Percentiles rank a stretch among this genome's conserved stretches.
phyloP scores from a whole-genome alignment of 2,113 vertebrate species.

The Excalfactoria chinensis region DNA sequence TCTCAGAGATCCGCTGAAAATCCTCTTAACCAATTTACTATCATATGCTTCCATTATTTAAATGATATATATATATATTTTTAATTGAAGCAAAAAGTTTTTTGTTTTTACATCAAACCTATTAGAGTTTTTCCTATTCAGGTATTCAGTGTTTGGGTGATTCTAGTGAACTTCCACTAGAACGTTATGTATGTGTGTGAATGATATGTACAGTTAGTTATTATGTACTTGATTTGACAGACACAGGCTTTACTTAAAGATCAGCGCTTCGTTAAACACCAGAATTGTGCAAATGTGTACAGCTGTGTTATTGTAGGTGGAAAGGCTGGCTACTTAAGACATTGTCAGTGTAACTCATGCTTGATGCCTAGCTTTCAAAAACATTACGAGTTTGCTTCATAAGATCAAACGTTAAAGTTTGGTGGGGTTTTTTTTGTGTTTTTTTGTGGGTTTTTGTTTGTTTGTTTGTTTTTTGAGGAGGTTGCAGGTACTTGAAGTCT shows the following conservation, averaged over 20 bases:
- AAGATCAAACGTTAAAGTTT: neutral
- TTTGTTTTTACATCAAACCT: neutral
- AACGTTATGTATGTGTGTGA: neutral
- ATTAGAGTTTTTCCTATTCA: neutral
- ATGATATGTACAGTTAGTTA: neutral
- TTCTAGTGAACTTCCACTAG: neutral
- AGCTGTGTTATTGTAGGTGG: neutral
- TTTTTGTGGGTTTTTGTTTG: no score
- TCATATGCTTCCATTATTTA: neutral
- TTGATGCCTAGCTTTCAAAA: neutral
- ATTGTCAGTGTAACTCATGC: neutral
- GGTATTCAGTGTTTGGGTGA: neutral
- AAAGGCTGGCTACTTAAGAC: neutral
- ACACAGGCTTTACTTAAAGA: neutral
- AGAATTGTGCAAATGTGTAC: accelerated
- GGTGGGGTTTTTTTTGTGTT: no score
- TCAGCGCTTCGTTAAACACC: neutral
- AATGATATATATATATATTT: neutral
- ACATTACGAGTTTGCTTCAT: neutral
- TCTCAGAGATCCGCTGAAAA: neutral
- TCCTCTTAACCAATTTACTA: neutral
- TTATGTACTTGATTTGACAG: neutral
- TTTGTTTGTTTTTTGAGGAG: neutral
- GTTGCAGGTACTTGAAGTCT: neutral
- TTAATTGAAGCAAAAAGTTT: neutral